Percentiles rank a stretch among this genome's conserved stretches.
Conservation (phyloP, 2,113 vertebrate genomes). For the Myxocyprinus asiaticus region DNA sequence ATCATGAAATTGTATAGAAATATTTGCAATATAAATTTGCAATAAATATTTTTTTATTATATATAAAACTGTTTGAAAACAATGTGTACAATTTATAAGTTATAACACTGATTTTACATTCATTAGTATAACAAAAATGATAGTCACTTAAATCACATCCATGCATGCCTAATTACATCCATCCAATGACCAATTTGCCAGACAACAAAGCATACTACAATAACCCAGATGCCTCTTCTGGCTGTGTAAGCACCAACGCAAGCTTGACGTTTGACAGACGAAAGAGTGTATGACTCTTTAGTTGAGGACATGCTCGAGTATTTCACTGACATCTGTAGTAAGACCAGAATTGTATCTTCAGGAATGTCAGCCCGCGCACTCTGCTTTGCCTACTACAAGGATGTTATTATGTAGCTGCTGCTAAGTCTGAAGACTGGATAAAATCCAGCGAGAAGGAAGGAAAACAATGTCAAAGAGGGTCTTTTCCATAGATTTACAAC, state of each 20-base stretch:
- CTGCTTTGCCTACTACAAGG: slow-evolving; percentile 57
- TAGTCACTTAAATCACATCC: too few species aligned
- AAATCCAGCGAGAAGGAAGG: slow-evolving; percentile 54
- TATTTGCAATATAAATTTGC: too few species aligned
- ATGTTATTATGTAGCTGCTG: slow-evolving; percentile 58
- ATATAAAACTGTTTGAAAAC: too few species aligned
- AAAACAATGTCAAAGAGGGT: slow-evolving; percentile 59
- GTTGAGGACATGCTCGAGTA: slow-evolving; percentile 32
- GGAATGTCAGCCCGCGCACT: slow-evolving; percentile 61
- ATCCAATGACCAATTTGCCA: not conserved
- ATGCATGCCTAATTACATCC: not conserved
- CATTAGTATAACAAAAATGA: too few species aligned
- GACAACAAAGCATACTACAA: slow-evolving; percentile 2
- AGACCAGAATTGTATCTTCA: slow-evolving; percentile 61
- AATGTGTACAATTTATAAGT: too few species aligned
- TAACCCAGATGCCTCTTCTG: slow-evolving; percentile 13
- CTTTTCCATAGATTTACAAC: slow-evolving; percentile 58
- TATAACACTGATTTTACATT: too few species aligned
- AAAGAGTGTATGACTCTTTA: slow-evolving; percentile 38
- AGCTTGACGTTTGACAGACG: slow-evolving; percentile 42
- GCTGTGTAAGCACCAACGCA: slow-evolving; percentile 10
- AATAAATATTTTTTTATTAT: too few species aligned
- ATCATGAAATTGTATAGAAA: too few species aligned
- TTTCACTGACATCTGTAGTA: slow-evolving; percentile 54
- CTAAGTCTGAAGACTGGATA: slow-evolving; percentile 54